These are phyloP conservation scores for Crossoptilon crossoptilon DNA, from an alignment of 2,797 vertebrate genomes.

Conservation along the genomic window DNA sequence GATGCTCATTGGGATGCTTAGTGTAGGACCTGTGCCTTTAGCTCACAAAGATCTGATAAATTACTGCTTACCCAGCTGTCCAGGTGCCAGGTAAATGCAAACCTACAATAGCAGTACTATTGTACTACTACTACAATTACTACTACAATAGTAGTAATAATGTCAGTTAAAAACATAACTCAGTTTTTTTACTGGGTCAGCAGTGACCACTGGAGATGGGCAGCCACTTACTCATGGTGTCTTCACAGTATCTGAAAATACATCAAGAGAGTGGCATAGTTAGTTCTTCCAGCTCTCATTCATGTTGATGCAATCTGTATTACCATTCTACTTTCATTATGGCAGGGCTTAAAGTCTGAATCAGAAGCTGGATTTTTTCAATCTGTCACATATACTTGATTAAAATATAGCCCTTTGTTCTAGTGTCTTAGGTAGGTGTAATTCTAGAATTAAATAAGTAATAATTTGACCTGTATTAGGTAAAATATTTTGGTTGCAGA, in stretches of 20 bases:
- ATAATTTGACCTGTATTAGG: neutral
- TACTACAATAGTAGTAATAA: no score
- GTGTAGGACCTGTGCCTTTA: neutral
- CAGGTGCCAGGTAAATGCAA: neutral
- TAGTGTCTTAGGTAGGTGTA: neutral
- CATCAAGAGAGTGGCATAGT: accelerated
- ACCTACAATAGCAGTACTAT: neutral
- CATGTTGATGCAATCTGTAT: accelerated
- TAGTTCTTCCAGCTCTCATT: neutral
- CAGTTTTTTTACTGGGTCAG: neutral
- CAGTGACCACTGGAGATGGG: accelerated
- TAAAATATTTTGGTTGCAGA: neutral
- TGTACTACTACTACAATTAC: no score
- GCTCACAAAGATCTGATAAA: neutral
- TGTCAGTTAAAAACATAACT: neutral
- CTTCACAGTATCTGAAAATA: neutral
- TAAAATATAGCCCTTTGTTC: neutral
- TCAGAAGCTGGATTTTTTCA: neutral
- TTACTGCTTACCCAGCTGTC: neutral
- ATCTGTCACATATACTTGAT: neutral
- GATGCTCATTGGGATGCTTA: neutral
- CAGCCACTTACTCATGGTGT: neutral
- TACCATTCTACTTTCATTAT: neutral
- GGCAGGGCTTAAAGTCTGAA: accelerated
- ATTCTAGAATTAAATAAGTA: neutral